Conservation (phyloP, 92 coral and sea anemone species). For the Virgularia gustaviana region DNA sequence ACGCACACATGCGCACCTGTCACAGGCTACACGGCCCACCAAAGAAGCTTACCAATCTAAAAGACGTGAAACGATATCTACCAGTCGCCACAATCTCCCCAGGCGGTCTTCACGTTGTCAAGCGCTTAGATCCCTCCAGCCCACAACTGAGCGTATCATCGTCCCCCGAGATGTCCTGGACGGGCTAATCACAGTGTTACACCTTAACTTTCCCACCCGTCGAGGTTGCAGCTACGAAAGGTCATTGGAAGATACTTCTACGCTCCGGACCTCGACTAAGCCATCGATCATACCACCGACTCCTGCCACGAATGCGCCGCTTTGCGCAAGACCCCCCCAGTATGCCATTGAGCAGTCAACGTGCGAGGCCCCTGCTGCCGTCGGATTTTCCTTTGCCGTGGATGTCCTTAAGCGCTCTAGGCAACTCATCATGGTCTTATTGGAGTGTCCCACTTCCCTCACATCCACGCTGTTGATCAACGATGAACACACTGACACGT, state of each 20-base stretch:
- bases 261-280: constrained; percentile 25
- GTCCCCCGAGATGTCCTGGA: constrained; percentile 45
- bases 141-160: constrained; percentile 39
- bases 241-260: constrained; percentile 9
- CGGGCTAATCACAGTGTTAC: constrained; percentile 32
- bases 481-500: too few species aligned
- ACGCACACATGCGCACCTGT: constrained; percentile 27
- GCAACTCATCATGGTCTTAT: too few species aligned
- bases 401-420: too few species aligned
- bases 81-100: constrained; percentile 5
- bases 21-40: constrained; percentile 38
- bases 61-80: constrained; percentile 35
- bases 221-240: constrained; percentile 34
- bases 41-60: constrained; percentile 37
- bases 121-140: constrained; percentile 24
- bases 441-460: too few species aligned
- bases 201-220: constrained; percentile 39
- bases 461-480: too few species aligned
- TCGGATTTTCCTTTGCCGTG: constrained; percentile 19
- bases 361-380: constrained; percentile 9
- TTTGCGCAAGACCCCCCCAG: constrained; percentile 7
- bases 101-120: constrained; percentile 45
- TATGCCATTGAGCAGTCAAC: constrained; percentile 8
- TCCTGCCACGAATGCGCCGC: constrained; percentile 25
- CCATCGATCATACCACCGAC: constrained; percentile 2